Percentiles rank a stretch among this genome's conserved stretches.
These are phyloP conservation scores for Heliconius hermathena DNA, from an alignment of 1,140 invertebrate species.

Conservation along the genomic window DNA sequence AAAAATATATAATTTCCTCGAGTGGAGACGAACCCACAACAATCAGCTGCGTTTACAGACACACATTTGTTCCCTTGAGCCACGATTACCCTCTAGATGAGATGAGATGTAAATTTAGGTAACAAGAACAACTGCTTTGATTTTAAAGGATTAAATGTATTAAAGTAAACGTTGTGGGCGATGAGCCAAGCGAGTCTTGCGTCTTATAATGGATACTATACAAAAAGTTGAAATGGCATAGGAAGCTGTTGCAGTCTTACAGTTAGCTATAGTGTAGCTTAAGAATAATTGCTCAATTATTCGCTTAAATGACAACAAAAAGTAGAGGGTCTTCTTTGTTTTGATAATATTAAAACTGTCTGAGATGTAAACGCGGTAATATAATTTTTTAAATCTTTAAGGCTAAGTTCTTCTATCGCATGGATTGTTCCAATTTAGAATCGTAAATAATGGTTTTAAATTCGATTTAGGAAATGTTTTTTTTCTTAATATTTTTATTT, in stretches of 20 bases:
- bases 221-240: constrained; percentile 2
- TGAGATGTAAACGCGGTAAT: not conserved
- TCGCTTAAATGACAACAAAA: not conserved
- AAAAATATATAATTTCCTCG: too few relatives aligned
- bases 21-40: too few relatives aligned
- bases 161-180: not conserved
- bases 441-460: not conserved
- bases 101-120: not conserved
- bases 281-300: not conserved
- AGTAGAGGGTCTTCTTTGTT: not conserved
- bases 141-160: not conserved
- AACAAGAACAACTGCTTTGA: not conserved
- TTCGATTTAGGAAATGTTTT: not conserved
- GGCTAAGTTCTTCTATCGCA: too few relatives aligned
- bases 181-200: not conserved
- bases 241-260: not conserved
- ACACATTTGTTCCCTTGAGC: too few relatives aligned
- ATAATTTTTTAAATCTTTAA: too few relatives aligned
- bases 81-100: too few relatives aligned
- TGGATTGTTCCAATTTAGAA: too few relatives aligned
- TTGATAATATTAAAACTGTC: not conserved
- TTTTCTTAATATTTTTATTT: too few relatives aligned
- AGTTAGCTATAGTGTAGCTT: not conserved
- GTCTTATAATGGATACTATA: not conserved
- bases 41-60: too few relatives aligned